Evolutionary conservation across 1,140 invertebrate genomes (phyloP), one percentile per base, ranked within the genome.

Genomic region (Laupala kohalensis): DNA sequence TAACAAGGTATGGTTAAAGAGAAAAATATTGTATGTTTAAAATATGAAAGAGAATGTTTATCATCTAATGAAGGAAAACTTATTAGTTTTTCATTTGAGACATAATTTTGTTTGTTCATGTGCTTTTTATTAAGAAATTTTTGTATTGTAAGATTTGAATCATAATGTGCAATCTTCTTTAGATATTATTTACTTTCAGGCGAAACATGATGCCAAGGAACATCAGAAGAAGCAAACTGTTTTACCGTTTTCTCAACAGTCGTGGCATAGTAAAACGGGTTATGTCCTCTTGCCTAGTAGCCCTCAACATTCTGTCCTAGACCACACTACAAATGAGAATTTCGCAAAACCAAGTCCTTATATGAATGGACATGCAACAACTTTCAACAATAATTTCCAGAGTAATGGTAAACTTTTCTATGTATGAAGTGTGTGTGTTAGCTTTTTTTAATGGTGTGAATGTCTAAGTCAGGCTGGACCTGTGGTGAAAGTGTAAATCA

Each of bases 131-230:
- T 66, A 15, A 15, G 1, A 15, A 5, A 3, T 66, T 66, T 66
- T 3, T 66, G 1, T 3, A 3, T 25, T 26, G 1, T 25, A 12
- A 66, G 9, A 15, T 2, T 25, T 25, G 23, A 15, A 30, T 24
- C 19, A 6, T 12, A 6, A 3, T 6, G 1, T 24, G n/a, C 19
- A 9, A 53, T 69, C 24, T 69, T 6, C 28, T 19, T 5, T 26
- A 5, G 0, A 24, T 27, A 37, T 64, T 71, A 67, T 73, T 75
- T 75, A 74, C 62, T 71, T 67, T 74, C 78, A 88, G 86, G 89
- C 89, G 2, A 91, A 91, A 78, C 91, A 89, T 77, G 89, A 91
- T 80, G 88, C 90, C 25, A 83, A 85, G 76, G 76, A 83, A 70
- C 77, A 77, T 4, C 83, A 86, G 71, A 83, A 85, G 67, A 84